Evolutionary conservation across 1,140 invertebrate genomes (phyloP).

Genomic region (Ephestia elutella): DNA sequence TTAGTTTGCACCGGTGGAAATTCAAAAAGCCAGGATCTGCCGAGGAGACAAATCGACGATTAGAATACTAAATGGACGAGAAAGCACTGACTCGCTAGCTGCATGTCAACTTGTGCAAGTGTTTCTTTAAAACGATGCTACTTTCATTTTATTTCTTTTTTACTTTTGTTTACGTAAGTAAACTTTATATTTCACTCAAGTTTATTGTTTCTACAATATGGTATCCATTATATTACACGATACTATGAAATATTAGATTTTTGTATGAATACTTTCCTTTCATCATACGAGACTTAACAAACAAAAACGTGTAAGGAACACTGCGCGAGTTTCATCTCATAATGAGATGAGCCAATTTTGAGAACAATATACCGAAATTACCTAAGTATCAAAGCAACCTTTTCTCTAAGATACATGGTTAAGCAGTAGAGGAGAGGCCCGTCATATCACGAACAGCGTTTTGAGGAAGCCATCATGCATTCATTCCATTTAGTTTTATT

Average conservation of each 20-base stretch:
- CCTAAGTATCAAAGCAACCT: slow-evolving; percentile 46
- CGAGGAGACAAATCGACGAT: slow-evolving; percentile 41
- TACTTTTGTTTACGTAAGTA: background rate
- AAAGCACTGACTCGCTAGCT: background rate
- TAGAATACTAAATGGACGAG: slow-evolving; percentile 37
- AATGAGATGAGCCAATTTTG: slow-evolving; percentile 31
- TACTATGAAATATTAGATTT: background rate
- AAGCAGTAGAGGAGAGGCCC: slow-evolving; percentile 37
- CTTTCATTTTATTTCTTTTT: background rate
- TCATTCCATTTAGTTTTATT: slow-evolving; percentile 74
- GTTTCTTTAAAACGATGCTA: background rate
- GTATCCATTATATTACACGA: too few relatives aligned
- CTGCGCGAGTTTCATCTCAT: too few relatives aligned
- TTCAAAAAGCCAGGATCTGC: slow-evolving; percentile 38
- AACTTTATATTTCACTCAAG: slow-evolving; percentile 10
- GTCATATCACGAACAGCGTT: slow-evolving; percentile 57
- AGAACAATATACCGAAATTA: slow-evolving; percentile 33
- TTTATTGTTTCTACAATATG: too few relatives aligned
- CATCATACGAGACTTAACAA: too few relatives aligned
- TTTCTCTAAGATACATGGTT: slow-evolving; percentile 44
- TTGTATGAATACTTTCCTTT: background rate
- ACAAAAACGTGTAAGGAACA: too few relatives aligned
- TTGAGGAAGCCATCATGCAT: slow-evolving; percentile 62
- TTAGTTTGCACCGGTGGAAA: slow-evolving; percentile 49
- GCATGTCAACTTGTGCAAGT: background rate